Percentiles rank a stretch among this genome's conserved stretches.
Evolutionary conservation across 2,113 vertebrate species (phyloP).

Genomic region (Pygoscelis antarcticus): DNA sequence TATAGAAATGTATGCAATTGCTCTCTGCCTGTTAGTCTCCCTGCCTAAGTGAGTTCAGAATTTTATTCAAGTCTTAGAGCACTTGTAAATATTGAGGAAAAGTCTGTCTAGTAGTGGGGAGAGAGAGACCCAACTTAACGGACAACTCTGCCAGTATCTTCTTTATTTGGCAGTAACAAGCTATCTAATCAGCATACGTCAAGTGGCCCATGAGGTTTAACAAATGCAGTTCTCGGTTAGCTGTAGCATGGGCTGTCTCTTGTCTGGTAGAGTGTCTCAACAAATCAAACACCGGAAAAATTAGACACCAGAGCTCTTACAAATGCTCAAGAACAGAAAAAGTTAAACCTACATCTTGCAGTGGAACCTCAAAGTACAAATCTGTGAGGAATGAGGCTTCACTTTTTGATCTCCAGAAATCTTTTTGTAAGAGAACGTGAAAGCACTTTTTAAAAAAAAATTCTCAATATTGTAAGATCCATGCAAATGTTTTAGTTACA

Average conservation of each 20-base stretch:
- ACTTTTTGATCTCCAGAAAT: background rate
- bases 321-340: background rate
- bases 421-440: background rate
- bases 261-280: background rate
- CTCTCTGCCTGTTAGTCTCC: background rate
- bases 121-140: background rate
- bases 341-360: background rate
- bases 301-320: background rate
- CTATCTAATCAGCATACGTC: background rate
- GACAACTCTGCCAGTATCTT: background rate
- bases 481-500: background rate
- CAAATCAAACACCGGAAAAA: background rate
- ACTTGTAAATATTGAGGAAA: background rate
- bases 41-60: background rate
- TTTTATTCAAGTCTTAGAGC: background rate
- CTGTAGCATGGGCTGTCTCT: background rate
- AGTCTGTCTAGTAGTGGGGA: background rate
- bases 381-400: background rate
- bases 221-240: background rate
- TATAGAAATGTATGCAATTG: background rate
- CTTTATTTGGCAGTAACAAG: background rate
- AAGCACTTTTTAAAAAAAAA: background rate
- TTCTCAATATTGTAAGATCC: background rate
- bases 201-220: background rate
- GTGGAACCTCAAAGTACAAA: background rate